Conservation (phyloP, 2,113 vertebrate genomes). For the Ahaetulla prasina region DNA sequence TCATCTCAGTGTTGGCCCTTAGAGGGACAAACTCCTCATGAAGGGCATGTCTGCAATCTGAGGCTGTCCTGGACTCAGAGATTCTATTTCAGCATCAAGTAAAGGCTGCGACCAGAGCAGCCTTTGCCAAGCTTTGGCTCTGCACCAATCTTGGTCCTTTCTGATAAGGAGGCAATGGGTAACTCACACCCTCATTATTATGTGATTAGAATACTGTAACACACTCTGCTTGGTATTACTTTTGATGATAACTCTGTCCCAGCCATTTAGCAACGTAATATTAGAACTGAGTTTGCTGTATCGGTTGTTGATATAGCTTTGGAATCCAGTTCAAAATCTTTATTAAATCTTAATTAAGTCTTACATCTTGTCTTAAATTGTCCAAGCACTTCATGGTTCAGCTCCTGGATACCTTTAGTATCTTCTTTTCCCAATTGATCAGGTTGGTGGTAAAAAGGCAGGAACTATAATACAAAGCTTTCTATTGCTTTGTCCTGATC, state of each 20-base stretch:
- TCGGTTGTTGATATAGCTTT: neutral
- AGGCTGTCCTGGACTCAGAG: neutral
- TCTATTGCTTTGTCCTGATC: neutral
- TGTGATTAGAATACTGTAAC: neutral
- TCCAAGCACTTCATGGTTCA: neutral
- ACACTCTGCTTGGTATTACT: neutral
- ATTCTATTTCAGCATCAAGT: neutral
- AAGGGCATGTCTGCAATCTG: neutral
- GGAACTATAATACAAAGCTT: neutral
- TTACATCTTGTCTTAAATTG: neutral
- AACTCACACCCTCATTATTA: neutral
- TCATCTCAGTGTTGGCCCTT: neutral
- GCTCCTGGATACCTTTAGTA: neutral
- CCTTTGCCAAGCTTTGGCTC: neutral
- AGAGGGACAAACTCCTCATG: neutral
- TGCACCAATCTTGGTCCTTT: neutral
- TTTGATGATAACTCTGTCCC: neutral
- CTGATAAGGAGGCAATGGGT: neutral
- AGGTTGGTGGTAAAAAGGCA: neutral
- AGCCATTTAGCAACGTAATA: neutral
- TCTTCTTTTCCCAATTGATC: neutral
- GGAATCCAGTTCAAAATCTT: neutral
- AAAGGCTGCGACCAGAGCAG: neutral
- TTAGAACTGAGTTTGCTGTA: neutral
- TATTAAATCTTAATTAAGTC: neutral